Conservation (phyloP, 2,888 invertebrate species). For the Watsonalla binaria region DNA sequence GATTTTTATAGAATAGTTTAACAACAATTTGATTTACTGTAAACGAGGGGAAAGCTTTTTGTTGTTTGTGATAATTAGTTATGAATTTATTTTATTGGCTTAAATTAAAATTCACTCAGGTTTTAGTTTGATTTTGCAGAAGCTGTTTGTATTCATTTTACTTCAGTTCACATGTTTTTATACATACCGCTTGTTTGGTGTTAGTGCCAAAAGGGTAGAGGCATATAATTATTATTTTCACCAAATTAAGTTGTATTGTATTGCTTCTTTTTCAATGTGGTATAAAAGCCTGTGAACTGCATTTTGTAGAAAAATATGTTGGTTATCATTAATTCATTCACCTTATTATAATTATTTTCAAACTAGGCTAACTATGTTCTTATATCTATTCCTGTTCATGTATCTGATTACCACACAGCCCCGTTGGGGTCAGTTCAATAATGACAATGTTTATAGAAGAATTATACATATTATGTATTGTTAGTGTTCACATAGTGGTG, state of each 20-base stretch:
- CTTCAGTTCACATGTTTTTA: slow-evolving; percentile 29
- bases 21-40: slow-evolving; percentile 36
- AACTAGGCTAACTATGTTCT: background rate
- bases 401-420: slow-evolving; percentile 13
- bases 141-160: slow-evolving; percentile 20
- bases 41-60: slow-evolving; percentile 38
- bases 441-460: slow-evolving; percentile 23
- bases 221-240: slow-evolving; percentile 14
- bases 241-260: slow-evolving; percentile 15
- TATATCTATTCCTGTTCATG: slow-evolving; percentile 20
- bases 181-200: slow-evolving; percentile 9
- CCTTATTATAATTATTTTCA: slow-evolving; percentile 3
- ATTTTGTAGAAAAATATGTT: slow-evolving; percentile 12
- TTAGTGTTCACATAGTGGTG: slow-evolving; percentile 40
- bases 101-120: slow-evolving; percentile 14
- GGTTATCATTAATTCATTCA: slow-evolving; percentile 9
- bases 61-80: slow-evolving; percentile 32
- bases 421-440: slow-evolving; percentile 18
- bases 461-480: slow-evolving; percentile 23
- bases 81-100: slow-evolving; percentile 18
- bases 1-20: slow-evolving; percentile 36
- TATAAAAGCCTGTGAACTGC: slow-evolving; percentile 24
- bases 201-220: slow-evolving; percentile 5
- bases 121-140: slow-evolving; percentile 14
- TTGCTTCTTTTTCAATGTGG: slow-evolving; percentile 11